A percentile compares a stretch with the other conserved stretches of the same genome.
Conservation (phyloP, 2,113 vertebrate genomes). For the Pithys albifrons region DNA sequence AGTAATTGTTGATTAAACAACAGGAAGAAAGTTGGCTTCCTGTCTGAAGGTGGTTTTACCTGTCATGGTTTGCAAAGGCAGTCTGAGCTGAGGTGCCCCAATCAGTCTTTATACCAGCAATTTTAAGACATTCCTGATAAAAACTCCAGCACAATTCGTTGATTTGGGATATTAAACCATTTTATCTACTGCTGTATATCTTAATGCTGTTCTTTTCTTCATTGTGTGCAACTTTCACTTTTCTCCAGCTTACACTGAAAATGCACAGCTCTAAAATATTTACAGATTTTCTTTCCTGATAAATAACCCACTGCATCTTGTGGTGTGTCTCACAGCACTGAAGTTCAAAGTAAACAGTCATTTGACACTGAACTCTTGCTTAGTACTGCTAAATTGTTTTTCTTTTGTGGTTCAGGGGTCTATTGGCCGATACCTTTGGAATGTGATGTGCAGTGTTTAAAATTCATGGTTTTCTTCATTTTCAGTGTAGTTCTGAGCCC, state of each 20-base stretch:
- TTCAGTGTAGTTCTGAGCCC: background rate
- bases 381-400: background rate
- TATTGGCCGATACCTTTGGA: background rate
- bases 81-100: background rate
- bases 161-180: background rate
- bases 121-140: background rate
- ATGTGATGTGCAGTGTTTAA: background rate
- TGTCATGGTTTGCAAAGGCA: conserved; percentile 49
- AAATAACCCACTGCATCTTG: background rate
- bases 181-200: background rate
- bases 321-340: background rate
- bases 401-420: background rate
- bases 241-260: background rate
- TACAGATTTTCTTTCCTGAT: background rate
- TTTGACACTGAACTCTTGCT: background rate
- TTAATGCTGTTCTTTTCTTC: background rate
- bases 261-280: background rate
- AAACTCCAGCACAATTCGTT: background rate
- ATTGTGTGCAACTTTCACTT: background rate
- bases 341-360: background rate
- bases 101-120: background rate
- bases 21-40: conserved; percentile 83
- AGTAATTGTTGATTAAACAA: conserved; percentile 75
- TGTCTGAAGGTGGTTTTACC: conserved; percentile 73
- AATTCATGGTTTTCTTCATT: background rate